Evolutionary conservation across 2,113 vertebrate genomes (phyloP).

Genomic region (Nyctibius bracteatus): DNA sequence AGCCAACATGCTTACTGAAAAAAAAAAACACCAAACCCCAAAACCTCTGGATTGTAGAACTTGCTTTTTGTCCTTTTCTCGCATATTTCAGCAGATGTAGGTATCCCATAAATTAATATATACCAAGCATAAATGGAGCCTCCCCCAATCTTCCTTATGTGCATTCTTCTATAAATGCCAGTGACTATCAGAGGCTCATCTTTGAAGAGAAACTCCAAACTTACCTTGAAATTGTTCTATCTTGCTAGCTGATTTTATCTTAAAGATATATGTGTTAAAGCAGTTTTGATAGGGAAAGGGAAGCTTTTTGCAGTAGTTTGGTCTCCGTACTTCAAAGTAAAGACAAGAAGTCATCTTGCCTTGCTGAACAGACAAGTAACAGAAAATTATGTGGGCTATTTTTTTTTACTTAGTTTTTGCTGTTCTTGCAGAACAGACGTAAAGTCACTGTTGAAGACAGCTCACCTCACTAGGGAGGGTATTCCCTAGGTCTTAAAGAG

Average conservation of each 20-base stretch:
- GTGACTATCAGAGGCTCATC: neutral
- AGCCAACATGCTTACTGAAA: conserved; percentile 24
- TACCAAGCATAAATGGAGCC: neutral
- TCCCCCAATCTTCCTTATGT: neutral
- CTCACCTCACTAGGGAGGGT: neutral
- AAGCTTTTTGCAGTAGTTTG: neutral
- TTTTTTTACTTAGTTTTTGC: neutral
- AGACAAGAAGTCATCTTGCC: neutral
- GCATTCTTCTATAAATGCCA: neutral
- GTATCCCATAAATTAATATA: neutral
- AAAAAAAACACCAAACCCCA: neutral
- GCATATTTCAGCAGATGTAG: neutral
- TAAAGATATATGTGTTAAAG: neutral
- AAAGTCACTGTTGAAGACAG: neutral
- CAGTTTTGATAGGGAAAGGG: neutral
- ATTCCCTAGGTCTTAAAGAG: neutral
- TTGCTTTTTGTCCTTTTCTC: neutral
- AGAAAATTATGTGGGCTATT: neutral
- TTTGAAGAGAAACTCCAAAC: neutral
- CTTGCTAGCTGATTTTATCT: neutral
- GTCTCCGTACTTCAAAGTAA: neutral
- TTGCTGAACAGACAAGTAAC: neutral
- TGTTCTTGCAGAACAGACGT: neutral
- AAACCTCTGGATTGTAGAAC: neutral
- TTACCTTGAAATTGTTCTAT: neutral